Base-by-base conservation (phyloP, 30 jellyfish, hydroid and myxozoan genomes). In the Cassiopea xamachana region DNA sequence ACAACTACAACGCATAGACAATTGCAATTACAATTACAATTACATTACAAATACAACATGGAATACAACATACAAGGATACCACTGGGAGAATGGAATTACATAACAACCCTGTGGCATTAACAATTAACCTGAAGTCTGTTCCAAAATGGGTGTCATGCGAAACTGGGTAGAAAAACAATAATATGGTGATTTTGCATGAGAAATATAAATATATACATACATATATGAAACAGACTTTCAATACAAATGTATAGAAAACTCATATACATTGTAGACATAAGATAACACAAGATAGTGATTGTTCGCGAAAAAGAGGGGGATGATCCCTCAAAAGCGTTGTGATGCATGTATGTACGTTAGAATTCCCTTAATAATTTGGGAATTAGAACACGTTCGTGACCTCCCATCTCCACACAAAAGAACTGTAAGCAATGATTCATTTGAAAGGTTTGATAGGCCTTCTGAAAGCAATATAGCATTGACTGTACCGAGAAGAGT, bases 401-500 rank as follows among this genome's bases (percentile, higher is more conserved):
- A 51, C 62, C 82, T 69, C 72, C 70, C 76, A 70, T 83, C 60
- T 67, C 92, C 92, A 48, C 48, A 48, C 84, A 83, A 49, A 58
- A 83, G 19, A 69, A 15, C 82, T 48, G 16, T 27, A 50, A 83
- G 60, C 75, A 69, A 60, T 7, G 16, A 19, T 83, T 83, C 82
- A 49, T 71, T 69, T n/a, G 77, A 83, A 48, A 58, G 92, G 84
- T 49, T 83, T 69, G 73, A 46, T 27, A 83, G 73, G 84, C 77
- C 84, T 15, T 71, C 1, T 71, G 48, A 15, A 62, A 7, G 84
- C 75, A 68, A 83, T 83, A 1, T 82, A 43, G 91, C 82, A 45
- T 68, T 64, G 55, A 82, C 83, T 43, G 82, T 82, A 48, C 70
- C 72, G 91, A 67, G 82, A 82, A 82, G 75, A 82, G 44, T 72